Evolutionary conservation across 2,888 invertebrate species (phyloP), one percentile per base, ranked within the genome.

Genomic region (Agrotis exclamationis): DNA sequence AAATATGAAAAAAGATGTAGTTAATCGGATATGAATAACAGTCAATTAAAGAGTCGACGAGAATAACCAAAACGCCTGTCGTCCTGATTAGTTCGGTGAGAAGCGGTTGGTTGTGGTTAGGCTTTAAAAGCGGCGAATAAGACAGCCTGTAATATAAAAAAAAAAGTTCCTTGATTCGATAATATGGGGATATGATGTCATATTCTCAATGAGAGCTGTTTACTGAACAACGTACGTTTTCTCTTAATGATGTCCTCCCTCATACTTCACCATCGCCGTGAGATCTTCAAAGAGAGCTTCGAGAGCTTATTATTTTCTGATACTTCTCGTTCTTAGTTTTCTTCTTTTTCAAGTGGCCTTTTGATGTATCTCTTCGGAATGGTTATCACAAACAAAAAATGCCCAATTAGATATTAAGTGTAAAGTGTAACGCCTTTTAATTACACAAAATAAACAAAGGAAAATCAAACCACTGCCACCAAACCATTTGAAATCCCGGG

Each of bases 1-100:
- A 70, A 75, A 74, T 71, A 53, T 73, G 56, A 51, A 67, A 56
- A 74, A 79, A 74, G 16, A 65, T 58, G 28, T 66, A 6, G 58
- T 64, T 60, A 65, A 63, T 85, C 69, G 74, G 39, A 74, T 70
- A 76, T 74, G 73, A 83, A 85, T 83, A 80, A 81, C 74, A 67
- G 69, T 75, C 81, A 71, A 78, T 82, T 78, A 85, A 75, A 70
- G 50, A 63, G 13, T 73, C 70, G 54, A 79, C 50, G 59, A 76
- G 68, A 79, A 22, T 64, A 69, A 67, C 60, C 76, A 62, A 76
- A 67, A 63, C 59, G 50, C 68, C 58, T 50, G 79, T 72, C 62
- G 70, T 48, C 48, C 75, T 71, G 73, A 81, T 77, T 74, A 74
- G 79, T 68, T 72, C 44, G 59, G 60, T 65, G 48, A 57, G 67